A percentile compares a stretch with the other conserved stretches of the same genome.
Conservation (phyloP, 2,797 vertebrate genomes). For the Hirundo rustica region DNA sequence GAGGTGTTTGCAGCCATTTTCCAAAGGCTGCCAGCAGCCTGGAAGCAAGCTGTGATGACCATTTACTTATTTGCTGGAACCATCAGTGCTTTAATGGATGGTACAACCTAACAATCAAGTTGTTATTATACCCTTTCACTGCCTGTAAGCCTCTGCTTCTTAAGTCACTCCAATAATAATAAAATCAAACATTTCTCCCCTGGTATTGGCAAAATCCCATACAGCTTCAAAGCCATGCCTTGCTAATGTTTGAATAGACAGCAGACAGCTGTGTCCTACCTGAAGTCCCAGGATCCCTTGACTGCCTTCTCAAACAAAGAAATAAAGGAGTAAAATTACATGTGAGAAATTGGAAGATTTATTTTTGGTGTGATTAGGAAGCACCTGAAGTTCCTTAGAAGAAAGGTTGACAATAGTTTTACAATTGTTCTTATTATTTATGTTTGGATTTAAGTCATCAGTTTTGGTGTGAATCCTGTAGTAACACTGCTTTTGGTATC, state of each 20-base stretch:
- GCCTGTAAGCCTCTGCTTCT: not conserved
- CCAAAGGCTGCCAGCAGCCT: not conserved
- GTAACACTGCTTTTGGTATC: not conserved
- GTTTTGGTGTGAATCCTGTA: not conserved
- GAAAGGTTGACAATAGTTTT: not conserved
- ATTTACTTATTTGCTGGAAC: not conserved
- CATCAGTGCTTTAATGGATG: not conserved
- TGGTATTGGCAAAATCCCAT: not conserved
- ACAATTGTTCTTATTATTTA: not conserved
- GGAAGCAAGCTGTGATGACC: not conserved
- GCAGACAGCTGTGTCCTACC: not conserved
- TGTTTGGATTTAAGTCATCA: not conserved
- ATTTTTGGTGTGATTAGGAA: not conserved
- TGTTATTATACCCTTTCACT: not conserved
- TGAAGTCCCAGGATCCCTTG: not conserved
- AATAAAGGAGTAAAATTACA: not conserved
- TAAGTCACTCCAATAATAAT: not conserved
- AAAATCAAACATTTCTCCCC: not conserved
- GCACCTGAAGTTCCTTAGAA: not conserved
- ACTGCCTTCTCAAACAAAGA: not conserved
- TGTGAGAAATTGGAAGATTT: not conserved
- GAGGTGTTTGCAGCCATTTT: not conserved
- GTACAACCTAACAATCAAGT: accelerated
- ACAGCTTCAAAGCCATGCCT: not conserved
- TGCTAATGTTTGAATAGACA: not conserved